phyloP scores from a whole-genome alignment of 2,888 invertebrate species.

The Philereme transversata region DNA sequence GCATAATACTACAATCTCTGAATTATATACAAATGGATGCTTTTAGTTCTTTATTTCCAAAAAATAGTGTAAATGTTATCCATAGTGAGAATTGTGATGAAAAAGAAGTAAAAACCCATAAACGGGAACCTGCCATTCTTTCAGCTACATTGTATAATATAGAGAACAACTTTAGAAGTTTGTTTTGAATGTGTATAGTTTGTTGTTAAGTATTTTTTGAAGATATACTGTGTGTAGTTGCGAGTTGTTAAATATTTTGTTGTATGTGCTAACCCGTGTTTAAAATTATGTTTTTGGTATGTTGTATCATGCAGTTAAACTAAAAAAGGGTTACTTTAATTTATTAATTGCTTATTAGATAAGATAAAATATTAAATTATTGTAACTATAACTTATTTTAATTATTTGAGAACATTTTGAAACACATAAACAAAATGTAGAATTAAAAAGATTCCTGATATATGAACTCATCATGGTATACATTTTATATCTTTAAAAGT shows the following conservation, averaged over 20 bases:
- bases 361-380: conserved; percentile 33
- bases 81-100: conserved; percentile 29
- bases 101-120: conserved; percentile 44
- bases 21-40: conserved; percentile 81
- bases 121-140: conserved; percentile 63
- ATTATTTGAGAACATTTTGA: neutral
- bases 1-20: conserved; percentile 72
- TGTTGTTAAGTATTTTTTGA: conserved; percentile 19
- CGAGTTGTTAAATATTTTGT: conserved; percentile 16
- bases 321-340: conserved; percentile 15
- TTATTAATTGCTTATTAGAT: conserved; percentile 33
- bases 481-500: no score
- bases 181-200: conserved; percentile 60
- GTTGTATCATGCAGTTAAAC: conserved; percentile 35
- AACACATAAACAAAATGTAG: no score
- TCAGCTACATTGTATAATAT: conserved; percentile 68
- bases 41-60: conserved; percentile 69
- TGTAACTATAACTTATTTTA: conserved; percentile 10
- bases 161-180: conserved; percentile 75
- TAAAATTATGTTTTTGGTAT: conserved; percentile 35
- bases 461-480: no score
- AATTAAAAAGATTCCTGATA: no score
- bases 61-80: conserved; percentile 43
- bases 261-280: conserved; percentile 25
- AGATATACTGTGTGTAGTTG: conserved; percentile 15